Conservation (phyloP, 2,113 vertebrate genomes). For the Microcebus tavaratra region DNA sequence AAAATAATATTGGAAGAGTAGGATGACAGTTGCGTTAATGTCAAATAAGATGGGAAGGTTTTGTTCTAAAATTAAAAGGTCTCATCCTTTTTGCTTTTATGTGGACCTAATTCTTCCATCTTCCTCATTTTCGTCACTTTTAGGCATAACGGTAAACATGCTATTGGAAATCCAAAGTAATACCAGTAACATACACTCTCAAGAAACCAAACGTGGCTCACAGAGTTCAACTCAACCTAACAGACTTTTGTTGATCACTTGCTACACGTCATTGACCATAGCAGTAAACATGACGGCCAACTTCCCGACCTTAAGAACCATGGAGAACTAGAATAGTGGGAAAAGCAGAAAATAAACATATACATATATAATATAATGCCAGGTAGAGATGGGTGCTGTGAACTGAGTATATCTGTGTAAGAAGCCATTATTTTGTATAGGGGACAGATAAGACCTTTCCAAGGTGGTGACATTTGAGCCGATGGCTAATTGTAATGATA, state of each 20-base stretch:
- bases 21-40: slow-evolving; percentile 61
- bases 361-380: background rate
- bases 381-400: background rate
- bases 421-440: background rate
- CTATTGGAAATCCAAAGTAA: slow-evolving; percentile 8
- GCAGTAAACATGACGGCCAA: background rate
- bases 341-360: background rate
- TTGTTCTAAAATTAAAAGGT: slow-evolving; percentile 60
- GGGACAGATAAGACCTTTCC: background rate
- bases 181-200: background rate
- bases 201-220: background rate
- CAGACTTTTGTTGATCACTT: background rate
- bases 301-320: background rate
- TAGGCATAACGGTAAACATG: background rate
- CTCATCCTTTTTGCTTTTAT: background rate
- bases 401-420: background rate
- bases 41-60: slow-evolving; percentile 47
- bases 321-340: background rate
- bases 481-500: background rate
- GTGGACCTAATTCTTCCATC: slow-evolving; percentile 7
- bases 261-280: background rate
- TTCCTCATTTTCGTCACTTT: background rate
- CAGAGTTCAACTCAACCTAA: background rate
- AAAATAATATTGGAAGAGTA: slow-evolving; percentile 52
- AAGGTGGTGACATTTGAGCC: background rate